Percentiles rank a stretch among this genome's conserved stretches.
These are phyloP conservation scores for Hydrochoerus hydrochaeris DNA, from an alignment of 2,113 vertebrate genomes.

Conservation along the genomic window DNA sequence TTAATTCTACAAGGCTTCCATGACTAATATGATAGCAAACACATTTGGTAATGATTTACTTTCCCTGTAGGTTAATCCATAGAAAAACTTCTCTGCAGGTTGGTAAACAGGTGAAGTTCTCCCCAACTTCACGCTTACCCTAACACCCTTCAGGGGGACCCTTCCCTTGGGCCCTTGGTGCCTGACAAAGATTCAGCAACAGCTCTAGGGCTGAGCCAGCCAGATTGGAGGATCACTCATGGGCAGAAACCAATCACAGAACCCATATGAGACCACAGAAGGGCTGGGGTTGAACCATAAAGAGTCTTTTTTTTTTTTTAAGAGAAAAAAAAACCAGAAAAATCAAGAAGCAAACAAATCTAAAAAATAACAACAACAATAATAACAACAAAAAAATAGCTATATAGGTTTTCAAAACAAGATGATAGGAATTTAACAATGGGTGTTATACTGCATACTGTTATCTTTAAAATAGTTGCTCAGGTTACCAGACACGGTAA, in stretches of 20 bases:
- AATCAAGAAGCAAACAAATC: too few relatives aligned
- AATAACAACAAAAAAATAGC: too few relatives aligned
- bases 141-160: neutral
- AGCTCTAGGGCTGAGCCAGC: neutral
- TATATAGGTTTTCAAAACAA: too few relatives aligned
- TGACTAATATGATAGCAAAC: neutral
- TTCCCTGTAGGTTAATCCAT: neutral
- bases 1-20: conserved; percentile 30
- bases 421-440: too few relatives aligned
- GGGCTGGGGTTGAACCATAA: neutral
- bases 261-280: neutral
- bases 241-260: neutral
- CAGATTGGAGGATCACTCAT: neutral
- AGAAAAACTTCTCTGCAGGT: neutral
- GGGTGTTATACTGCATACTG: too few relatives aligned
- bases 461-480: too few relatives aligned
- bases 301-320: neutral
- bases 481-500: too few relatives aligned
- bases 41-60: neutral
- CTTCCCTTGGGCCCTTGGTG: neutral
- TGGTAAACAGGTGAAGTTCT: neutral
- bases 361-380: too few relatives aligned
- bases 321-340: too few relatives aligned
- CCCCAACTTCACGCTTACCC: neutral
- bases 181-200: neutral